Conservation (phyloP, 2,888 invertebrate species). For the Pyrgus malvae region DNA sequence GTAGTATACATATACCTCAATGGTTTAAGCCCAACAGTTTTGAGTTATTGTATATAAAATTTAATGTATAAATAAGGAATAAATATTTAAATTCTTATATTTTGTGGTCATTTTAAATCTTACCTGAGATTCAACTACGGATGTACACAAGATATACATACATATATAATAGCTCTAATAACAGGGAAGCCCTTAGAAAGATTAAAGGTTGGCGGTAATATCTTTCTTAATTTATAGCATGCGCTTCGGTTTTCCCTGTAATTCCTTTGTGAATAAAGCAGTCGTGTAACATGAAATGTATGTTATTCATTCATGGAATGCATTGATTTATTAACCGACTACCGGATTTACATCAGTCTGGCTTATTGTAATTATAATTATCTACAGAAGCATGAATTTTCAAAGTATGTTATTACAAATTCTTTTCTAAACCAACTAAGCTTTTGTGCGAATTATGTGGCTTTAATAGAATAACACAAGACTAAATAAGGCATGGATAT, state of each 20-base stretch:
- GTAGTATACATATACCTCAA: too few relatives aligned
- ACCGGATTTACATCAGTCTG: conserved; percentile 50
- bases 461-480: conserved; percentile 25
- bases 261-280: neutral
- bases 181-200: too few relatives aligned
- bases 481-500: neutral
- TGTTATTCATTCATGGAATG: neutral
- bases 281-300: neutral
- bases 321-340: conserved; percentile 42
- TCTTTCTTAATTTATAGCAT: neutral
- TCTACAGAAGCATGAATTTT: conserved; percentile 51
- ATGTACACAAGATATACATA: too few relatives aligned
- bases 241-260: neutral
- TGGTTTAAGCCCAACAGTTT: too few relatives aligned
- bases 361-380: conserved; percentile 49
- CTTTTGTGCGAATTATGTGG: conserved; percentile 30
- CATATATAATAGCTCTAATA: too few relatives aligned
- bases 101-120: too few relatives aligned
- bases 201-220: neutral
- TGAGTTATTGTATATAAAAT: too few relatives aligned
- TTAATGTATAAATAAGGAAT: too few relatives aligned
- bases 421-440: conserved; percentile 8
- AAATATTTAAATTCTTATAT: too few relatives aligned
- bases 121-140: too few relatives aligned
- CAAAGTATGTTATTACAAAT: conserved; percentile 19